Conservation (phyloP, 2,113 vertebrate genomes). For the Trichechus manatus region DNA sequence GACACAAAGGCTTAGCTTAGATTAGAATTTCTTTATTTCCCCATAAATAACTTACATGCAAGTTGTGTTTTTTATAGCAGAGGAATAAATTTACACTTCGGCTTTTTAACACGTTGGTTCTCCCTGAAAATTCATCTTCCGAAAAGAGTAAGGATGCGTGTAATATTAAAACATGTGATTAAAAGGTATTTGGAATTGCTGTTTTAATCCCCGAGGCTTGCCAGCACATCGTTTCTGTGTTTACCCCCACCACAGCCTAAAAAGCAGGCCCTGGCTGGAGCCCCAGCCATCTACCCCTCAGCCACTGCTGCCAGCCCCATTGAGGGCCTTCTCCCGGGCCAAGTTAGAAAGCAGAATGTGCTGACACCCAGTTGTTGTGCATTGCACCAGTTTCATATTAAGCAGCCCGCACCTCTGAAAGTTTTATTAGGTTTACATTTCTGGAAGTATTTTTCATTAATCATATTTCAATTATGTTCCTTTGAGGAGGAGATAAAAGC, state of each 20-base stretch:
- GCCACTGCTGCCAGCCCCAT: neutral
- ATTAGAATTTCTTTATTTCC: neutral
- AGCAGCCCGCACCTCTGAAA: constrained; percentile 81
- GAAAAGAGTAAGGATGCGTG: neutral
- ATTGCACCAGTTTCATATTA: constrained; percentile 67
- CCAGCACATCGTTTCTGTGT: neutral
- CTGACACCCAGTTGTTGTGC: constrained; percentile 68
- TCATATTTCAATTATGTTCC: constrained; percentile 88
- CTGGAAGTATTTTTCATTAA: constrained; percentile 84
- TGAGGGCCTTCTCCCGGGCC: neutral
- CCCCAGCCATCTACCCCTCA: neutral
- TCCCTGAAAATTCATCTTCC: neutral
- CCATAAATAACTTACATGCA: neutral
- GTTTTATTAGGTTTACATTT: constrained; percentile 81
- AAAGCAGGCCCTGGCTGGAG: neutral
- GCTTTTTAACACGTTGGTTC: neutral
- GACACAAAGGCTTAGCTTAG: neutral
- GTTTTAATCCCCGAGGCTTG: neutral
- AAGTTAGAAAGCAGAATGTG: constrained; percentile 56
- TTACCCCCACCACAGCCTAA: neutral
- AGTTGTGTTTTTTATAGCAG: neutral
- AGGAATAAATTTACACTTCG: neutral
- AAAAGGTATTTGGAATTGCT: neutral
- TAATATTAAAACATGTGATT: neutral
- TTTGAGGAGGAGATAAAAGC: constrained; percentile 87